Evolutionary conservation across 2,113 vertebrate species (phyloP), one percentile per base, ranked within the genome.

Genomic region (Chitala chitala): DNA sequence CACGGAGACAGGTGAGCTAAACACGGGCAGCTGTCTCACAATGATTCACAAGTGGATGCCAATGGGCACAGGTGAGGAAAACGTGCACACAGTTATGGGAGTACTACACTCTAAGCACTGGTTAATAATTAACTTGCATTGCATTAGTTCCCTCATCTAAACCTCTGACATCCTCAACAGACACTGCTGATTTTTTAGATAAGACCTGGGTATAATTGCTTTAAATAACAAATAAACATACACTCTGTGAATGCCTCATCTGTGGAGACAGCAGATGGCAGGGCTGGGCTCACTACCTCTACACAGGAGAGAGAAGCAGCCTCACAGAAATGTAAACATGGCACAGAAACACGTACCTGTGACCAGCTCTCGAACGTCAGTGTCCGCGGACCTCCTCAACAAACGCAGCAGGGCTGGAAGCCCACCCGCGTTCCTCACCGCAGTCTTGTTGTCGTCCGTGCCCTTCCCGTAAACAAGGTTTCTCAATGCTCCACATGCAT

Each of bases 401-500:
- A 63, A 63, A 63, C 59, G 90, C 26, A 97, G 88, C 44, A 99
- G 91, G 40, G 97, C 96, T 10, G 95, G 94, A 48, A 99, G 90
- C 0, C 97, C 97, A 10, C 94, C 95, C 1, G 95, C 94, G 1
- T 97, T 98, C 87, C 92, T 93, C 88, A 99, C 94, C 0, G 94
- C 93, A 17, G 94, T 87, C 87, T 99, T 99, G 88, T 98, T 99
- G 76, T 99, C 95, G 40, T 99, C 96, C 24, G 94, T 95, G 13
- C 92, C 93, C 82, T 96, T 97, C 2, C 97, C 97, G 0, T 97
- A 99, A 29, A 99, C 96, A 0, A 99, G 90, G 83, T 98, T 99
- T 79, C 96, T 90, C 81, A 99, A 86, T 0, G 97, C 96, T 0
- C 97, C 97, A 0, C 96, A 98, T 4, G 96, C 93, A 12, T 98